Evolutionary conservation across 2,888 invertebrate genomes (phyloP), one percentile per base, ranked within the genome.

Genomic region (Agrilus cyanescens): DNA sequence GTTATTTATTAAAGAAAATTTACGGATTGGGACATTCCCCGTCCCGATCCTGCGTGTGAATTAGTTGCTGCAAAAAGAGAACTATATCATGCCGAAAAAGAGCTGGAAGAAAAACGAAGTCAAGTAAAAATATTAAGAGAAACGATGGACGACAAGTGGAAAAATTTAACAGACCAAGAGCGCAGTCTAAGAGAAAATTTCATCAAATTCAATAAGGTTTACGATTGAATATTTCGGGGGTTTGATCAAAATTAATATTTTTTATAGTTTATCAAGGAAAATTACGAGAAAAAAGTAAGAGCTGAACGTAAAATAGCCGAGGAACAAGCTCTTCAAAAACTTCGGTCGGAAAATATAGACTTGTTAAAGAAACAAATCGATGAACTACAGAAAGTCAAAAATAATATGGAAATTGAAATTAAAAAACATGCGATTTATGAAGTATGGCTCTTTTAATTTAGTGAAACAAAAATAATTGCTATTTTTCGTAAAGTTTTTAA

Each of bases 11-110:
- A 10, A 48, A 78, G 78, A 55, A 74, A 73, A 55, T 74, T 73
- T 60, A 77, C 78, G 56, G 73, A 74, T 67, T 77, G 77, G 76
- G 78, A 78, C 53, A 63, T 71, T 1, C 70, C 75, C 0, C 71
- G 75, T 1, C 67, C 69, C 0, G 72, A 71, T 0, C 75, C 78
- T 0, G 70, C 72, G 38, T 70, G 73, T 4, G 63, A 75, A 44
- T 66, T 75, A 58, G 72, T 76, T 46, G 70, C 69, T 46, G 70
- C 73, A 1, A 70, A 69, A 1, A 67, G 72, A 10, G 73, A 76
- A 42, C 62, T 76, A 2, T 65, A 68, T 60, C 64, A 68, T 5
- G 71, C 71, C 0, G 73, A 76, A 12, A 65, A 67, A 46, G 68
- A 68, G 37, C 62, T 78, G 3, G 61, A 59, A 0, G 50, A 54